Conservation (phyloP, 2,113 vertebrate genomes). For the Stegostoma tigrinum region DNA sequence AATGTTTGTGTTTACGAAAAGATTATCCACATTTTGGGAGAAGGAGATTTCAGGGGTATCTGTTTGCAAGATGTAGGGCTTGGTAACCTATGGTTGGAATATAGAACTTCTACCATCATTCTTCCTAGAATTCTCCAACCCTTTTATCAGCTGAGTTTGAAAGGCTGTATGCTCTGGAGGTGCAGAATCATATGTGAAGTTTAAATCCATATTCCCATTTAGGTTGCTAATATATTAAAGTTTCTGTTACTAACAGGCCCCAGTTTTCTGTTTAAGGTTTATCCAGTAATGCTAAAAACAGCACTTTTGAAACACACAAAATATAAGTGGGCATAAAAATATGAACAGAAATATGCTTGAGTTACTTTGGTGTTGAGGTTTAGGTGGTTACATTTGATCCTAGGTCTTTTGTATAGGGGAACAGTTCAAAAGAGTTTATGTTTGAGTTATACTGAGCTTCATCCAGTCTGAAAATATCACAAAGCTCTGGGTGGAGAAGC, state of each 20-base stretch:
- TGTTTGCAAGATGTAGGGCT: neutral
- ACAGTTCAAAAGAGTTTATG: no score
- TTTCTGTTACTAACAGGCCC: neutral
- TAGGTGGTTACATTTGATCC: neutral
- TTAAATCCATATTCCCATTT: neutral
- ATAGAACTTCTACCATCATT: neutral
- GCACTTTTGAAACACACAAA: neutral
- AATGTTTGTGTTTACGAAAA: neutral
- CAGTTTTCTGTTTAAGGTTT: neutral
- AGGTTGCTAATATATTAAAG: neutral
- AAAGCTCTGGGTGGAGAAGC: no score
- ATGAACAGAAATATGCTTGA: neutral
- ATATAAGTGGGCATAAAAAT: neutral
- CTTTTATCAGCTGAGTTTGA: neutral
- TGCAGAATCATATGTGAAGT: neutral
- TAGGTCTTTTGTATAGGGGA: no score
- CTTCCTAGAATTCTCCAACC: neutral
- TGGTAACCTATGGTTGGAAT: neutral
- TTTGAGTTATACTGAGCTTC: no score
- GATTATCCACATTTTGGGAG: neutral
- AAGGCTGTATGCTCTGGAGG: neutral
- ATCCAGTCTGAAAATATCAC: no score
- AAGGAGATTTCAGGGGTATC: neutral
- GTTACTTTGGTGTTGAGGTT: neutral
- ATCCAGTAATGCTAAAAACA: neutral